Base-by-base conservation (phyloP, 1,140 invertebrate genomes). In the Dreissena polymorpha region DNA sequence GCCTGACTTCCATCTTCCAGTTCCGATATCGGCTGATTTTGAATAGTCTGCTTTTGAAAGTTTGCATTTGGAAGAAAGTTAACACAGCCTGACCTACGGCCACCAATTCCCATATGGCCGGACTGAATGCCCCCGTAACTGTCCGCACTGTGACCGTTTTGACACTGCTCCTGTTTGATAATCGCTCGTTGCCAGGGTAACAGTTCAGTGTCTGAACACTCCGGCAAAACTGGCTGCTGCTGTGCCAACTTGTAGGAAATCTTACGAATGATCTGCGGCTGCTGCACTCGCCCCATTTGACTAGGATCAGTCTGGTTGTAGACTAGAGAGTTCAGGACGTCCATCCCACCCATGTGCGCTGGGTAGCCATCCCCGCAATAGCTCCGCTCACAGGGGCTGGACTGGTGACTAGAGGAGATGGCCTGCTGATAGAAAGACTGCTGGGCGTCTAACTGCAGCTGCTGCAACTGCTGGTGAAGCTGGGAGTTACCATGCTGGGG, bases 171-270 rank as follows among this genome's bases (percentile, higher is more conserved):
- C 25, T 75, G 70, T 57, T 83, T 67, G 2, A 83, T 13, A 51
- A 83, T 83, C 12, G 72, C 72, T 50, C 81, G 81, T 70, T 83
- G 81, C 81, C 81, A 83, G 75, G 81, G 81, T 27, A 83, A 83
- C 72, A 83, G 53, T 49, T 76, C 81, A 29, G 25, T 55, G 60
- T 75, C 55, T 23, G 65, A 14, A 63, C 73, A 69, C 29, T 75
- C 72, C 49, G 95, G 91, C 85, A 96, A 94, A 87, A 95, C 94
- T 84, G 94, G 93, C 89, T 93, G 92, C 84, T 96, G 95, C 89
- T 96, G 95, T 51, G 96, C 95, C 78, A 96, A 89, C 90, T 96
- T 96, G 90, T 96, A 96, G 64, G 96, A 96, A 73, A 96, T 95
- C 87, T 97, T 96, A 0, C 96, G 91, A 21, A 96, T 93, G 94